A percentile compares a stretch with the other conserved stretches of the same genome.
phyloP scores from a whole-genome alignment of 2,113 vertebrate species.

The Apistogramma diplotaenia region DNA sequence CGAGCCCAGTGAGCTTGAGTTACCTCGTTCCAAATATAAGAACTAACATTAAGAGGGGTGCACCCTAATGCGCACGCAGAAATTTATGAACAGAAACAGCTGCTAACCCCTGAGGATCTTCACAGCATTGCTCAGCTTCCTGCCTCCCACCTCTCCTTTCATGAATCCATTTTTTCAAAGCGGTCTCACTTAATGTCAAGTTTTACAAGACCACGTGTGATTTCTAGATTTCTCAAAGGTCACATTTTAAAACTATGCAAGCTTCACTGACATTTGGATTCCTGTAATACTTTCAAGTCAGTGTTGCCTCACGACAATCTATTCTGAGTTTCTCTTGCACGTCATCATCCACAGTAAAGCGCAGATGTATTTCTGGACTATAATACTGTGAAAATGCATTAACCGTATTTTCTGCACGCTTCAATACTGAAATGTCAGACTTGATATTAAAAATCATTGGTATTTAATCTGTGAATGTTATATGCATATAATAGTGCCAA shows the following conservation, averaged over 20 bases:
- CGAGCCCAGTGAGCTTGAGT: slow-evolving; percentile 60
- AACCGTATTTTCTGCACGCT: background rate
- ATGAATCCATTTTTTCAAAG: background rate
- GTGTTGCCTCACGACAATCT: background rate
- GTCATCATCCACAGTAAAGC: slow-evolving; percentile 17
- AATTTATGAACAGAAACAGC: slow-evolving; percentile 71
- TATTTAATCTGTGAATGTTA: background rate
- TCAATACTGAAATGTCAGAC: background rate
- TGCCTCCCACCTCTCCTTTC: background rate
- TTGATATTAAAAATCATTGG: too few relatives aligned
- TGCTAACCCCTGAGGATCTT: slow-evolving; percentile 68
- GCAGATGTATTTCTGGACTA: slow-evolving; percentile 11
- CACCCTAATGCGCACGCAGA: slow-evolving; percentile 4
- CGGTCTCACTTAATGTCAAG: background rate
- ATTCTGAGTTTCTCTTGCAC: slow-evolving; percentile 5
- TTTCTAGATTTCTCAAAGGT: background rate
- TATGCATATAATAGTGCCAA: background rate
- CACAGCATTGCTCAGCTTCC: slow-evolving; percentile 30
- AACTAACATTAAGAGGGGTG: slow-evolving; percentile 43
- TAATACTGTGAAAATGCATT: background rate
- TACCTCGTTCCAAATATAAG: slow-evolving; percentile 78
- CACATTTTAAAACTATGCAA: background rate
- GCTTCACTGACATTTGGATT: slow-evolving; percentile 21
- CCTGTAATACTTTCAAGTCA: background rate
- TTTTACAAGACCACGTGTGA: background rate